Base-by-base conservation (phyloP, 2,888 invertebrate species). In the Chesias legatella region DNA sequence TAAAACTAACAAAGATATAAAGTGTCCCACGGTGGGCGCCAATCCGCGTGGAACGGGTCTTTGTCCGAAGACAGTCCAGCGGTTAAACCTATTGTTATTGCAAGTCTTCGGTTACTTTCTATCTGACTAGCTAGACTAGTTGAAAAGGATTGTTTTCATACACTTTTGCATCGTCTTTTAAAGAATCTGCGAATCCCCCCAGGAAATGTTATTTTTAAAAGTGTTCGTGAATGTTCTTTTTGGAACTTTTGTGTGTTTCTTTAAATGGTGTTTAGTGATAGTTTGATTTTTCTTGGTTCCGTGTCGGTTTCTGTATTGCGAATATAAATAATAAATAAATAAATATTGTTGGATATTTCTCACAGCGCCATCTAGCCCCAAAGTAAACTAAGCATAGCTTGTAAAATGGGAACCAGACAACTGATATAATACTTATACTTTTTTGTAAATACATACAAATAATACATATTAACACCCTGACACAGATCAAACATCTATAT, bases 1-100 rank as follows among this genome's bases (percentile, higher is more conserved):
- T n/a, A n/a, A n/a, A n/a, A n/a, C n/a, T n/a, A n/a, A n/a, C 35
- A 46, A 36, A 39, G 26, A 42, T 61, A 61, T 58, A 58, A 68
- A 66, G 54, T 57, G 65, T 45, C 57, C 67, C 65, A 48, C 51
- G 65, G 51, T 67, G 68, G 73, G 68, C 67, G 70, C 68, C 71
- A 67, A 63, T 58, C 54, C 51, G 56, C 50, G 52, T 55, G 59
- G 53, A 68, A 65, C 56, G 46, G 5, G 43, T 51, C 43, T 50
- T 43, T 51, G 51, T 35, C 46, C 44, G 35, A 51, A 55, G 52
- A 56, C 58, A 60, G 60, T 63, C 60, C 61, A 58, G 59, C 66
- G 60, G 69, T 59, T 65, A 17, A 17, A 17, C 13, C 69, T 63
- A 68, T 67, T 73, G 69, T 70, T 67, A 70, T 69, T 61, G 58